Evolutionary conservation across 2,797 vertebrate genomes (phyloP), one percentile per base, ranked within the genome.

Genomic region (Epinephelus malabaricus): DNA sequence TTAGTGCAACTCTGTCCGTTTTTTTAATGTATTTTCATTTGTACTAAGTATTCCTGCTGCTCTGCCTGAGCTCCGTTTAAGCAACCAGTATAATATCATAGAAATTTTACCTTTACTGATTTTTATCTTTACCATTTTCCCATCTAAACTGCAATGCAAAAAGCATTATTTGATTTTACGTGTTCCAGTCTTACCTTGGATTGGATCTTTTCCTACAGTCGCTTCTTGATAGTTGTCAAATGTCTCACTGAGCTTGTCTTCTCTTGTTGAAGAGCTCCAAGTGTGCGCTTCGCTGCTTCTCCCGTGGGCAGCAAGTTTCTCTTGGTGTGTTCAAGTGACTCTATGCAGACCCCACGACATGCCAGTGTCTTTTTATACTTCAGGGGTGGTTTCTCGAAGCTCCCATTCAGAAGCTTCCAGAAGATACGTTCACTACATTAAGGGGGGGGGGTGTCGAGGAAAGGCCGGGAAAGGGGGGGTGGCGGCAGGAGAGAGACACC

Each of bases 351-450:
- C 38, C 60, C 17, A 30, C 21, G 40, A 64, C 85, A 87, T 23
- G 62, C 76, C 43, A 10, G 67, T 3, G 78, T 89, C 92, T 92
- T 95, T 96, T 94, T 96, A 96, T 96, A 96, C 91, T 81, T 72
- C 17, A 60, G 79, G 82, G 90, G 88, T 43, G 75, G 75, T 83
- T 96, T 96, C 95, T 95, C 49, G 93, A 96, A 95, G 81, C 80
- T 81, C 83, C 90, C 87, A 86, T 93, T 92, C 78, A 89, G 95
- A 96, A 95, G 59, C 83, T 95, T 96, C 96, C 88, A 95, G 95
- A 96, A 95, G 84, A 88, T 91, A 85, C 56, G 83, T 73, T 82
- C 81, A 88, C 88, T 82, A 81, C 64, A 82, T 82, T 79, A 46
- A 49, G 6, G 2, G 25, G 51, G 66, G 70, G 84, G 81, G 86